A percentile compares a stretch with the other conserved stretches of the same genome.
Conservation (phyloP, 2,113 vertebrate genomes). For the Pseudonaja textilis region DNA sequence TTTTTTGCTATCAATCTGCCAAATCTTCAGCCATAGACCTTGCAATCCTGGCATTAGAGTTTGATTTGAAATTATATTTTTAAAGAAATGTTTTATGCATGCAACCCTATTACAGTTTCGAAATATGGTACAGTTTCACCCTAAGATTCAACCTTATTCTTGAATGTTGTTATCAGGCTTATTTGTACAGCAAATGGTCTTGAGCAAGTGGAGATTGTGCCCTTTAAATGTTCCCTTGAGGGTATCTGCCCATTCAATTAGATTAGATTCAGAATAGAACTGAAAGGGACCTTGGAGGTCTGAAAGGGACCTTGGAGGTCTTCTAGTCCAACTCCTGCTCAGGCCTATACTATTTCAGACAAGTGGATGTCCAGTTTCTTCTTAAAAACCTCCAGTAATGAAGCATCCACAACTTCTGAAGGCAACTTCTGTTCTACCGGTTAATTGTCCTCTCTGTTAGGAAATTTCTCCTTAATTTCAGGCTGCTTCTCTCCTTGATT, state of each 20-base stretch:
- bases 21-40: background rate
- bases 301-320: background rate
- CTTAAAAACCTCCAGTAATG: background rate
- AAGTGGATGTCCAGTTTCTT: background rate
- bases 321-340: background rate
- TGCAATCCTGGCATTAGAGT: background rate
- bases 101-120: background rate
- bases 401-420: background rate
- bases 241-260: background rate
- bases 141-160: background rate
- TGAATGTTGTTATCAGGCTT: background rate
- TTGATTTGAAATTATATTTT: background rate
- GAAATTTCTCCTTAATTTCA: background rate
- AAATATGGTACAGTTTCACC: background rate
- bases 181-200: slow-evolving; percentile 1
- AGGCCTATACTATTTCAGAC: background rate
- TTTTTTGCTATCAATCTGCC: background rate
- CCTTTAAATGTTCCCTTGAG: background rate
- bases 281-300: background rate
- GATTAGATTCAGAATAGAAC: background rate
- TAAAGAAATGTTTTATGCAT: background rate
- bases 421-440: background rate
- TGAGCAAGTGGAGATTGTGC: slow-evolving; percentile 6
- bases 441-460: background rate
- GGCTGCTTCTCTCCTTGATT: background rate